Evolutionary conservation across 2,113 vertebrate genomes (phyloP).

Genomic region (Thinocorus orbignyianus): DNA sequence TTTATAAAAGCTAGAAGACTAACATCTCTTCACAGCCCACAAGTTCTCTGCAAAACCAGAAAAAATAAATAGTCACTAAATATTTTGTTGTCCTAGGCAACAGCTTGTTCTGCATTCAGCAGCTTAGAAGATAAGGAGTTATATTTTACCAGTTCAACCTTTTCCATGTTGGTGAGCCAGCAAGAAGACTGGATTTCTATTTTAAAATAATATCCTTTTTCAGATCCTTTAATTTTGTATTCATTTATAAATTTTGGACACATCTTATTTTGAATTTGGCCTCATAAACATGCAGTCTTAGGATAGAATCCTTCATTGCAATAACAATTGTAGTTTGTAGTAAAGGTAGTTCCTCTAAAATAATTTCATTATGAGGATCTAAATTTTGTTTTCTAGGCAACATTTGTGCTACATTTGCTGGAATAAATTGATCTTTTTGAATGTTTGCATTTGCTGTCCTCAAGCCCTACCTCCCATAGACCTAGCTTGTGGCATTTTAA

Average conservation of each 20-base stretch:
- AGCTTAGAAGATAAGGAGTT: slow-evolving; percentile 13
- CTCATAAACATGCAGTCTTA: not conserved
- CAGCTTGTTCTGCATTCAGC: slow-evolving; percentile 41
- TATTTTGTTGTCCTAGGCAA: slow-evolving; percentile 65
- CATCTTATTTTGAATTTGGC: not conserved
- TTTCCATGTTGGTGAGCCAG: not conserved
- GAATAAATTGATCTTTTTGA: not conserved
- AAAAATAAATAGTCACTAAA: slow-evolving; percentile 41
- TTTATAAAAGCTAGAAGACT: slow-evolving; percentile 7
- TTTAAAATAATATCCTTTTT: not conserved
- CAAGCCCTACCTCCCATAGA: not conserved
- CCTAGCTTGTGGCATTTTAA: not conserved
- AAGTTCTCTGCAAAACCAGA: slow-evolving; percentile 1
- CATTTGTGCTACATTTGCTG: not conserved
- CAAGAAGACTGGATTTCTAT: not conserved
- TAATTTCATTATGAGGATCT: not conserved
- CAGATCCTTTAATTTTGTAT: not conserved
- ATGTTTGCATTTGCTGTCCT: not conserved
- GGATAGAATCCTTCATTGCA: not conserved
- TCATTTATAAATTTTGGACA: not conserved
- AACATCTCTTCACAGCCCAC: not conserved
- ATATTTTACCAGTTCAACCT: slow-evolving; percentile 11
- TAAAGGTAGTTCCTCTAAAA: not conserved
- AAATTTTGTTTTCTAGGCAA: not conserved
- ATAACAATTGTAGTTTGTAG: not conserved